Evolutionary conservation across 2,797 vertebrate genomes (phyloP), one percentile per base, ranked within the genome.

Genomic region (Gallinago stenura): DNA sequence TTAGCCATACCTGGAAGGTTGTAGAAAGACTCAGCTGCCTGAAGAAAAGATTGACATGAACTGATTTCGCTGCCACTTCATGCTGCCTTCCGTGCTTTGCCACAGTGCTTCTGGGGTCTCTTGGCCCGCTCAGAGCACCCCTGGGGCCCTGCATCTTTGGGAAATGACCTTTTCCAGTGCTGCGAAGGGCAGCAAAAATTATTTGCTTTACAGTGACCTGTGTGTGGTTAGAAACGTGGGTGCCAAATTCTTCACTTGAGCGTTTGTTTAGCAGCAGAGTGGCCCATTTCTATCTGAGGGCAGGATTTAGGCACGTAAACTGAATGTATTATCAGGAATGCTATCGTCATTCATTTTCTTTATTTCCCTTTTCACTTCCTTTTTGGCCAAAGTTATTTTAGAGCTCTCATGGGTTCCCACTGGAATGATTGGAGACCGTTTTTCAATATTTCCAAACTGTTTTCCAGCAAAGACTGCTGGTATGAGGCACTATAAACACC

Each of bases 381-480:
- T 92, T 91, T 56, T 66, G 83, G 73, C 35, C 66, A 66, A 73
- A 51, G 77, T 79, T 86, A 54, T 65, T 89, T 81, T 45, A 70
- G 84, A 90, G 25, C 51, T 83, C 66, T 53, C 37, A 60, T 73
- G 78, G 83, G 51, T 70, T 92, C 70, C 66, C 25, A 25, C 31
- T 89, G 83, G 77, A 86, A 86, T 73, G 80, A 70, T n/a, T 73
- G 73, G 86, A 80, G 90, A 88, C 24, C 61, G 25, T 64, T 89
- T 87, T 78, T 87, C 19, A 46, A 15, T 82, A 65, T 82, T 94
- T 96, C 94, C 93, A 69, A 61, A 30, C 20, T 53, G 46, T 79
- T 95, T 94, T 94, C 95, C 91, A 93, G 79, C 79, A 66, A 69
- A n/a, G 66, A 48, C 81, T 81, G 50, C 54, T 1, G 5, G 48